phyloP scores from a whole-genome alignment of 2,888 invertebrate genomes.

The Cosmia trapezina region DNA sequence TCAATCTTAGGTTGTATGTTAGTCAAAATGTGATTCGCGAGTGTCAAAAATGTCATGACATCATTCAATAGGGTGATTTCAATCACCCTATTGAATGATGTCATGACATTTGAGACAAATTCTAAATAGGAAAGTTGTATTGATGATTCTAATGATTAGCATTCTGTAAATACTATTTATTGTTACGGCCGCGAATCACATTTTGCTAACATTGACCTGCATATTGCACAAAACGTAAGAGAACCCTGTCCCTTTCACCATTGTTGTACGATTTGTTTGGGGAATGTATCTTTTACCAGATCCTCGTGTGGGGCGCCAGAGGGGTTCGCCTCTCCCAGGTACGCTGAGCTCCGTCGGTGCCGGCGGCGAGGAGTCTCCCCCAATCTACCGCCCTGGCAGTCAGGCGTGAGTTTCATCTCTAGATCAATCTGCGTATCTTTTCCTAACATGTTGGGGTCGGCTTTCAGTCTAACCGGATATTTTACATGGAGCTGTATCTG shows the following conservation, averaged over 20 bases:
- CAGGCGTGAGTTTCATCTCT: constrained; percentile 78
- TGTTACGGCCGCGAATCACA: neutral
- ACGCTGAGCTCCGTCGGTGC: constrained; percentile 84
- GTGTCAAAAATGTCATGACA: too few species aligned
- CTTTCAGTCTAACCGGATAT: too few species aligned
- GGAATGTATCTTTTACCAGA: constrained; percentile 54
- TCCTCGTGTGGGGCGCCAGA: constrained; percentile 62
- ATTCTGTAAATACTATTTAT: too few species aligned
- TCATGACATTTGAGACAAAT: neutral
- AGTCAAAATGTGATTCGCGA: too few species aligned
- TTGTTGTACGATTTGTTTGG: neutral
- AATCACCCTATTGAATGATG: too few species aligned
- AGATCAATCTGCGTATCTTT: too few species aligned
- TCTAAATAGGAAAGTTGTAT: neutral
- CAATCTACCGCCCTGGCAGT: constrained; percentile 82
- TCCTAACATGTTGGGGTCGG: too few species aligned
- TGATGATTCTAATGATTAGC: neutral
- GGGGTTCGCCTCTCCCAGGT: constrained; percentile 77
- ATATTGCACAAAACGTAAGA: neutral
- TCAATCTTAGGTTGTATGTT: neutral
- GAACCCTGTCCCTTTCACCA: neutral
- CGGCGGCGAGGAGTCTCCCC: constrained; percentile 80
- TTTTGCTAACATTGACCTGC: neutral
- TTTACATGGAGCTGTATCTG: too few species aligned
- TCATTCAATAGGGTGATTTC: too few species aligned